Conservation (phyloP, 1,140 invertebrate species). For the Hylyphantes graminicola region DNA sequence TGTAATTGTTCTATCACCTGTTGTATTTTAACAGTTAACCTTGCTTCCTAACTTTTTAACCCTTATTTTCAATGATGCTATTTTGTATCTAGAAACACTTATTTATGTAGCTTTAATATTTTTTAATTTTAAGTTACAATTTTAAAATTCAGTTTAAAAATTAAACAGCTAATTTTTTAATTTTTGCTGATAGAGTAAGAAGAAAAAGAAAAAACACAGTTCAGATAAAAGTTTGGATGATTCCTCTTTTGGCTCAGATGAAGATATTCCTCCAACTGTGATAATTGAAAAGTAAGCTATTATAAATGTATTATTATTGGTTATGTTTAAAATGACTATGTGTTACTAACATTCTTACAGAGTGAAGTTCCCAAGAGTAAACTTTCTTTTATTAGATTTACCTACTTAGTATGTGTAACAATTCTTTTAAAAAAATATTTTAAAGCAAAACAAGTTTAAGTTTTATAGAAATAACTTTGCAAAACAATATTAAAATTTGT, state of each 20-base stretch:
- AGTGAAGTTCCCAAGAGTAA: background rate
- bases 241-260: conserved; percentile 21
- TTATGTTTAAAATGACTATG: background rate
- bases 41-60: background rate
- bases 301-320: background rate
- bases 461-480: background rate
- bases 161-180: background rate
- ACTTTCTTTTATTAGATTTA: background rate
- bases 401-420: background rate
- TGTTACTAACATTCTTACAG: background rate
- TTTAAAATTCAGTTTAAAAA: background rate
- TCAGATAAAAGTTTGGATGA: conserved; percentile 12
- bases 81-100: background rate
- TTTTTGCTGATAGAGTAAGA: conserved; percentile 19
- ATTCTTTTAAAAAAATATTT: background rate
- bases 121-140: background rate
- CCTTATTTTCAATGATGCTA: background rate
- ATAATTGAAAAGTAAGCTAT: conserved; percentile 39
- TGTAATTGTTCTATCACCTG: background rate
- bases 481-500: too few species aligned
- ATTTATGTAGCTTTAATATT: background rate
- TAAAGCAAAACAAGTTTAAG: background rate
- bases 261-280: conserved; percentile 10
- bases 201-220: conserved; percentile 44
- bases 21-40: background rate